Evolutionary conservation across 2,888 invertebrate genomes (phyloP), one percentile per base, ranked within the genome.

Genomic region (Noctua janthina): DNA sequence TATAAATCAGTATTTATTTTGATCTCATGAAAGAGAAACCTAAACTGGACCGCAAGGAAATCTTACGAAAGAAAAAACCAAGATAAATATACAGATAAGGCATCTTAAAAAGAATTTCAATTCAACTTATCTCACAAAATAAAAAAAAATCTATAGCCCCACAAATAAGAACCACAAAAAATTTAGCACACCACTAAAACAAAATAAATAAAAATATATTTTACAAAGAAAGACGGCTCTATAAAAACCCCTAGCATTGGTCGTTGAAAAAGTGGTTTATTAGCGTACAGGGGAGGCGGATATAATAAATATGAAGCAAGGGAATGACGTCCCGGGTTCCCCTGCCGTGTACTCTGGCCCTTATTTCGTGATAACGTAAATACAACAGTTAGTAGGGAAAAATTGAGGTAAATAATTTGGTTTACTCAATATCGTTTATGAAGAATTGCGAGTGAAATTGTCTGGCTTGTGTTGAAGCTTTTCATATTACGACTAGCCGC

Each of bases 231-330:
- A 84, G 68, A 85, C 82, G 76, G 84, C 85, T 88, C 85, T 83
- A 90, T 89, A 90, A 89, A 90, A 91, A 87, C 76, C 75, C 74
- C 87, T 87, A 89, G 89, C 90, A 85, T 88, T 87, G 90, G 88
- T 90, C 87, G 90, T 88, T 89, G 87, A 87, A 90, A 91, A 92
- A 92, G 91, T 91, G 92, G 91, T 92, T 93, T 93, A 93, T 92
- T 93, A 92, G 89, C 91, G 89, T 87, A 89, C 88, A 85, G 86
- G 87, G 91, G 91, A 90, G 91, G 90, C 90, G 91, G 91, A 91
- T 91, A 90, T 91, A 91, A 93, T 93, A 92, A 92, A 93, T 92
- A 92, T 92, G 91, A 92, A 86, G 84, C 71, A 86, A 80, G 83
- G 66, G 75, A 90, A 89, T 86, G 87, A 86, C 81, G 89, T 85